phyloP scores from a whole-genome alignment of 2,113 vertebrate genomes.

The Leptosomus discolor region DNA sequence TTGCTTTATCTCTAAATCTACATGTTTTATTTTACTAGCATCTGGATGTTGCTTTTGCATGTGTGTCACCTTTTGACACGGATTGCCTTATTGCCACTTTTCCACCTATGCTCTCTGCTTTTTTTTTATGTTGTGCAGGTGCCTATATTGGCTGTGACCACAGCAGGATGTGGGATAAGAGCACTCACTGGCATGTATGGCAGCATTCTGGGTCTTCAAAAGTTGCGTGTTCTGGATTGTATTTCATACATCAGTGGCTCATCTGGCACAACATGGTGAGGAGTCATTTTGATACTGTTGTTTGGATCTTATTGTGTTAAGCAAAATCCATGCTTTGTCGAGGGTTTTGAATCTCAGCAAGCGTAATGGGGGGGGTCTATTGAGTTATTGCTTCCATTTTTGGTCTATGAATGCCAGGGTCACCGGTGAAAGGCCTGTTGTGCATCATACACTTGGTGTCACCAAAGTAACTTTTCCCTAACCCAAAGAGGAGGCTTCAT shows the following conservation, averaged over 20 bases:
- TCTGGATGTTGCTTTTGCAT: neutral
- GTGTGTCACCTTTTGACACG: neutral
- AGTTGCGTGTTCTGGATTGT: conserved; percentile 78
- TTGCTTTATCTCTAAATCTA: neutral
- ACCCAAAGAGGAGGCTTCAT: neutral
- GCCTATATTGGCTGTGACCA: conserved; percentile 81
- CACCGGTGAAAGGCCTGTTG: neutral
- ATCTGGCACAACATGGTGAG: conserved; percentile 89
- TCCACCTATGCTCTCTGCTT: neutral
- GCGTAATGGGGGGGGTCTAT: neutral
- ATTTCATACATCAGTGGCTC: conserved; percentile 83
- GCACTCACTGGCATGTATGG: conserved; percentile 83
- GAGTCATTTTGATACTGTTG: neutral
- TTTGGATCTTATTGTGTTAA: neutral
- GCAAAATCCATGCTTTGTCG: neutral
- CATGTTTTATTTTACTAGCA: neutral
- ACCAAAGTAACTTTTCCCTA: neutral
- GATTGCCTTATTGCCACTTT: neutral
- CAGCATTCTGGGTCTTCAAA: conserved; percentile 81
- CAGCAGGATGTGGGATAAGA: conserved; percentile 83
- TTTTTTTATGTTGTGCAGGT: conserved; percentile 70
- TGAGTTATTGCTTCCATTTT: neutral
- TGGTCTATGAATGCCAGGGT: neutral
- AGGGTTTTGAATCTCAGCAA: neutral
- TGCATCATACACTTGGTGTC: neutral